These are phyloP conservation scores for Bergia puertoricense DNA, from an alignment of 92 coral and sea anemone genomes.

Conservation along the genomic window DNA sequence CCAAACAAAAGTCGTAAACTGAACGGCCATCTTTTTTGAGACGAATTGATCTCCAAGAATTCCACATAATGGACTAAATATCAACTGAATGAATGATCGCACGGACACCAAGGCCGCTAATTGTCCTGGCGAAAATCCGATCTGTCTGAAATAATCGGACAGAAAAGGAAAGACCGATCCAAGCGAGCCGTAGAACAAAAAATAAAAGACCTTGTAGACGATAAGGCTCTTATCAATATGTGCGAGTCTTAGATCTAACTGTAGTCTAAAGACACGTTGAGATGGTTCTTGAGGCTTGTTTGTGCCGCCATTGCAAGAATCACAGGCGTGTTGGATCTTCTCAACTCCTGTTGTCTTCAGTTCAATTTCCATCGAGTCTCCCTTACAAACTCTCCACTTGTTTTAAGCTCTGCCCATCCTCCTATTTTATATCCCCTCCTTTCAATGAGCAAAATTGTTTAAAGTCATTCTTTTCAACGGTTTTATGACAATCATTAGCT, in stretches of 20 bases:
- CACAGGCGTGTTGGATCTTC: background rate
- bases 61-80: constrained; percentile 90
- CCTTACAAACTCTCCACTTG: background rate
- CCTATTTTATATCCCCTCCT: background rate
- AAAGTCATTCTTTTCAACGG: background rate
- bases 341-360: constrained; percentile 1
- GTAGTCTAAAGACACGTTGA: constrained; percentile 33
- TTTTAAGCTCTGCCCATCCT: background rate
- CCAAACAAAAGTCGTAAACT: constrained; percentile 89
- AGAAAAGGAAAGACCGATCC: constrained; percentile 90
- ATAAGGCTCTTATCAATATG: constrained; percentile 78
- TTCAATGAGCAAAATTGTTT: background rate
- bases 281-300: constrained; percentile 14
- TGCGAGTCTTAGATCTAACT: constrained; percentile 32
- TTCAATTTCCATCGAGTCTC: background rate
- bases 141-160: constrained; percentile 84
- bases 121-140: constrained; percentile 88
- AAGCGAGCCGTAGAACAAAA: constrained; percentile 81
- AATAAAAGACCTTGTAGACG: constrained; percentile 84
- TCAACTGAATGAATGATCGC: constrained; percentile 79
- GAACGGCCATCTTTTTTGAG: constrained; percentile 79
- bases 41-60: constrained; percentile 79
- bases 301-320: constrained; percentile 25
- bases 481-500: background rate
- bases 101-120: constrained; percentile 68